Base-by-base conservation (phyloP, 2,888 invertebrate species). In the Microctonus hyperodae region DNA sequence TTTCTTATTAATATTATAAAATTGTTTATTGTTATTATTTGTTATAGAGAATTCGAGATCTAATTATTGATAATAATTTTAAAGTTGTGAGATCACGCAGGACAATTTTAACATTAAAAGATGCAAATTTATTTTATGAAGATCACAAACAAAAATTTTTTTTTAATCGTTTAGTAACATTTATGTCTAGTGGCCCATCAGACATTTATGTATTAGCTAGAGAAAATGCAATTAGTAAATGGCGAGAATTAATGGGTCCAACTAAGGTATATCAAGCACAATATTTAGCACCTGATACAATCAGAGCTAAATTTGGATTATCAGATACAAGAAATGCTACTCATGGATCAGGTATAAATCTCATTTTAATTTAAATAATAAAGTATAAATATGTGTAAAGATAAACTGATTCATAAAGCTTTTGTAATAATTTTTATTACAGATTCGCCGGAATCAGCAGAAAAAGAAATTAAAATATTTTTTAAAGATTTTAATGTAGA, bases 281-380 rank as follows among this genome's bases (percentile, higher is more conserved):
- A 69, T 93, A 90, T 78, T 88, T 89, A 65, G 88, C 91, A 64
- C 96, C 96, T 0, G 83, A 91, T 63, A 90, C 92, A 62, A 90
- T 98, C 70, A 86, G 98, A 75, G 94, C 94, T 1, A 86, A 88
- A 78, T 95, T 91, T 86, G 97, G 97, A 0, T 86, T 97, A 20
- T 94, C 97, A 0, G 98, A 98, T 81, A 97, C 98, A 0, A 89
- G 97, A 76, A 98, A 98, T 86, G 95, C 94, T 1, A 91, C 93
- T 10, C 98, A 98, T 86, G 97, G 97, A 16, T 96, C 97, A 80
- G 96, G 95, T 91, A 87, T 67, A 65, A 4, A 35, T 51, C 55
- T 55, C 55, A 33, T 35, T 60, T n/a, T 48, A 50, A 33, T 59
- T 56, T 53, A 1, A 44, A 44, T 20, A 0, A 1, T 1, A 40